Evolutionary conservation across 1,140 invertebrate species (phyloP), one percentile per base, ranked within the genome.

Genomic region (Aphidius ervi): DNA sequence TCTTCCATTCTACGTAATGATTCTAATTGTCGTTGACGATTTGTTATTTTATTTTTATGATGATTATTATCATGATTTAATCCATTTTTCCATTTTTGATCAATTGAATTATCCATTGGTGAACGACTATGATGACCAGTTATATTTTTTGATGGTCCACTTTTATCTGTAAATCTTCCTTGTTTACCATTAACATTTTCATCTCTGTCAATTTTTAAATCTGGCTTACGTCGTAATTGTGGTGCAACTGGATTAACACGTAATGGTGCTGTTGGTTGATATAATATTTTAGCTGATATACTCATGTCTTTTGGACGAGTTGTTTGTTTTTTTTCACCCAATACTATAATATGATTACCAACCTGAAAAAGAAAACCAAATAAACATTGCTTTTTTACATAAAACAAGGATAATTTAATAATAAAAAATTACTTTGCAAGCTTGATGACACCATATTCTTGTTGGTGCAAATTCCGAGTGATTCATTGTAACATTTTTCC

Each of bases 391-490:
- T 31, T 37, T 37, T 31, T 31, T 31, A 58, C 2, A 56, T 16
- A 5, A 41, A 31, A 3, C 3, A 37, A 5, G 10, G 5, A 41
- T 16, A 42, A 42, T 9, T 56, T 1, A 9, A 42, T 42, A 45
- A 3, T 3, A 41, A 46, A n/a, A 23, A 68, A 56, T 70, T 75
- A 93, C 89, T 75, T 88, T 92, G 76, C 93, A 95, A 59, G 91
- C 92, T 62, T 93, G 92, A 83, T 95, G 93, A 79, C 92, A 95
- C 90, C 93, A 95, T 69, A 96, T 88, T 72, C 94, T 90, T 5
- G 88, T 85, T 16, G 93, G 88, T 45, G 87, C 87, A 80, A 87
- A 88, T 70, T 92, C 86, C 66, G 86, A 84, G 74, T 92, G 88
- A 59, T 83, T 79, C 10, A 96, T 84, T 55, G 81, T 84, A 31